Conservation (phyloP, 1,140 invertebrate species). For the Eciton burchellii region DNA sequence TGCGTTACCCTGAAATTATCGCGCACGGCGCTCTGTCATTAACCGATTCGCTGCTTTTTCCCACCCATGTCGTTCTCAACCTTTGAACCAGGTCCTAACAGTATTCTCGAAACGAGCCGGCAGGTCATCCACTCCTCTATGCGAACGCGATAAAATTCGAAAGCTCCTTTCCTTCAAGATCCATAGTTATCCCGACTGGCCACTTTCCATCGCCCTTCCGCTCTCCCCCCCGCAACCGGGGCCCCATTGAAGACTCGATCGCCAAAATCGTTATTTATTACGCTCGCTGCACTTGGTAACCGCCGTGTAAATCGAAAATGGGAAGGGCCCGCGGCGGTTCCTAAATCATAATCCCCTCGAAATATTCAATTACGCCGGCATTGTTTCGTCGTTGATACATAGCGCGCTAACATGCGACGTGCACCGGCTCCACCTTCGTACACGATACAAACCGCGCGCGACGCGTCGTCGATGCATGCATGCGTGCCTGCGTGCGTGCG, state of each 20-base stretch:
- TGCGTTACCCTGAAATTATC: conserved; percentile 52
- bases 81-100: conserved; percentile 38
- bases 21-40: conserved; percentile 52
- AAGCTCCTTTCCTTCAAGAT: conserved; percentile 16
- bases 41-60: conserved; percentile 51
- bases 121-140: conserved; percentile 37
- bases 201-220: conserved; percentile 6
- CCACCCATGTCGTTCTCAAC: conserved; percentile 32
- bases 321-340: conserved; percentile 32
- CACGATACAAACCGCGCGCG: conserved; percentile 23
- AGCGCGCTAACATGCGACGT: conserved; percentile 54
- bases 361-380: conserved; percentile 62
- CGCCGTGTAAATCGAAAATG: conserved; percentile 39
- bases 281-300: conserved; percentile 15
- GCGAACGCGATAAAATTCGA: conserved; percentile 23
- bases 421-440: conserved; percentile 41
- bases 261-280: conserved; percentile 54
- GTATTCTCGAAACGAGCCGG: conserved; percentile 19
- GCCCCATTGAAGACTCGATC: conserved; percentile 17
- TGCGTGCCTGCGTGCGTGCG: background rate
- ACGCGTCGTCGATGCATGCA: conserved; percentile 8
- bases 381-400: conserved; percentile 60
- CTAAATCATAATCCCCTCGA: conserved; percentile 58
- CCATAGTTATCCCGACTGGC: conserved; percentile 8
- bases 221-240: background rate